phyloP scores from a whole-genome alignment of 2,113 vertebrate species.

The Mola mola region DNA sequence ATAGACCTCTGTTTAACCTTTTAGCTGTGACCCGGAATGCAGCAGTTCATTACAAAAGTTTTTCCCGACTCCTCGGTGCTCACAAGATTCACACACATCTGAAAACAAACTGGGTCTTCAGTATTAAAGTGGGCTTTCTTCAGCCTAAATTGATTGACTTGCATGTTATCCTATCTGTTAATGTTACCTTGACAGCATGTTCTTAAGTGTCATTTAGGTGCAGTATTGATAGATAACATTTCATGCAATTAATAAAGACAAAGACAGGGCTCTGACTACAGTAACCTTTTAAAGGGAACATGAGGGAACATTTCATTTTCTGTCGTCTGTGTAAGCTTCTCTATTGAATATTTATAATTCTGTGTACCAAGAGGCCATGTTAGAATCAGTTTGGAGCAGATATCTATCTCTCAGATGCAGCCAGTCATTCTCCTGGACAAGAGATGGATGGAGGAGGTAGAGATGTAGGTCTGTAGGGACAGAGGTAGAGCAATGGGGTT shows the following conservation, averaged over 20 bases:
- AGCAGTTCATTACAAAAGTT: slow-evolving; percentile 62
- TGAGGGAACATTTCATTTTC: no score
- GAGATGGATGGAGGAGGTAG: no score
- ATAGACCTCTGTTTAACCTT: slow-evolving; percentile 66
- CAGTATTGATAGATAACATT: slow-evolving; percentile 32
- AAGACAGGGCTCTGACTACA: neutral
- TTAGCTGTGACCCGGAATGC: slow-evolving; percentile 51
- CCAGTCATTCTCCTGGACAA: no score
- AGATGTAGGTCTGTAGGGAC: no score
- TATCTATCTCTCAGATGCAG: no score
- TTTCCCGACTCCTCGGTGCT: slow-evolving; percentile 10
- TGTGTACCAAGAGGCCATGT: no score
- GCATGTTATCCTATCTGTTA: slow-evolving; percentile 38
- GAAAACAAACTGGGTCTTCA: slow-evolving; percentile 67
- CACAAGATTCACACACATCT: slow-evolving; percentile 66
- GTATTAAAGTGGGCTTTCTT: slow-evolving; percentile 33
- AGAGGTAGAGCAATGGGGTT: no score
- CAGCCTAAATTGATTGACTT: slow-evolving; percentile 28
- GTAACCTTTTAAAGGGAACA: neutral
- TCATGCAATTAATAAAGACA: slow-evolving; percentile 19
- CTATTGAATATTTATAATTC: no score
- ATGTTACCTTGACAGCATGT: slow-evolving; percentile 10
- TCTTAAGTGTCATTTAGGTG: slow-evolving; percentile 25
- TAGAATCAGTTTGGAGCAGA: no score
- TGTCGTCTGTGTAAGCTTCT: no score